Base-by-base conservation (phyloP, 2,888 invertebrate species). In the Erynnis tages region DNA sequence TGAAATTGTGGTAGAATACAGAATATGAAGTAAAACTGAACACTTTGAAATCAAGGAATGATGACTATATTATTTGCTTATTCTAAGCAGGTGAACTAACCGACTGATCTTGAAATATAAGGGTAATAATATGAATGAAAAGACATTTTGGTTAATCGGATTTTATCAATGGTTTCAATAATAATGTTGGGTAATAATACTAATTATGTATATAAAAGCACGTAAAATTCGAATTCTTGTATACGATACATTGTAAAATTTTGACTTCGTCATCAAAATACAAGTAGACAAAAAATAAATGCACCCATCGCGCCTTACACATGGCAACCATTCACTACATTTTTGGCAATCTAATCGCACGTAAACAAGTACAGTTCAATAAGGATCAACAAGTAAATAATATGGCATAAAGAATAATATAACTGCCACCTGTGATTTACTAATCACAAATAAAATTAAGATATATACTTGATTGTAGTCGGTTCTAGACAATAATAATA, bases 81-180 rank as follows among this genome's bases (percentile, higher is more conserved):
- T n/a, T n/a, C n/a, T n/a, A n/a, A n/a, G n/a, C n/a, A n/a, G n/a
- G n/a, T n/a, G n/a, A n/a, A n/a, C n/a, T n/a, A n/a, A 25, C 6
- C 8, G 1, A 25, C 8, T 4, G 6, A 25, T 25, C 8, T 10
- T 10, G 2, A 5, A 27, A 10, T 11, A 7, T 1, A 16, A 17
- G 16, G 10, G 16, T 2, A 14, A 40, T 6, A 4, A 14, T 2
- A 7, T 14, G 2, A 45, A 44, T 25, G 11, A 34, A 41, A 50
- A 50, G 43, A 43, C 43, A 21, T 6, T 43, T 45, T 52, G 52
- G 55, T 55, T 58, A 55, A 55, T 52, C 44, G 52, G 44, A 38
- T 52, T 50, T 52, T 43, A 52, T 52, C 38, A 52, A 38, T 45
- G 43, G 44, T 52, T 52, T 52, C 37, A 45, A 52, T 52, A 50